Evolutionary conservation across 2,113 vertebrate genomes (phyloP), one percentile per base, ranked within the genome.

Genomic region (Odobenus rosmarus): DNA sequence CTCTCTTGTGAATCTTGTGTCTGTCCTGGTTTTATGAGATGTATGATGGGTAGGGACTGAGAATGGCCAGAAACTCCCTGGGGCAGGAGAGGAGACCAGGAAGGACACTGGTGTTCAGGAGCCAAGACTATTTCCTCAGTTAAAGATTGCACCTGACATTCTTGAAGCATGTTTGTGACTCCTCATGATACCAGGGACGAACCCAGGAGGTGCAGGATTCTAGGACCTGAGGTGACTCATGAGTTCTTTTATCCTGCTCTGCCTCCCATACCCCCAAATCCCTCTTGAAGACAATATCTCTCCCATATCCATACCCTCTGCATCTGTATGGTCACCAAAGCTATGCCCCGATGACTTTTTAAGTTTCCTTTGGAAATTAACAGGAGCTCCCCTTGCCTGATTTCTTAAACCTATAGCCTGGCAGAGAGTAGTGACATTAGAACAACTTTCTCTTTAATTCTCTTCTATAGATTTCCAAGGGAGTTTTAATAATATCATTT

Each of bases 401-500:
- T 95, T 93, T 95, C 76, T 81, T 84, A 94, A 90, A 88, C 36
- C 26, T 59, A 31, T 59, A 24, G 33, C 49, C 94, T 69, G 86
- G 69, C 69, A 92, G 92, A 88, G 14, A 61, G 24, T 18, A 21
- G 69, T 81, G 69, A 93, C 57, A 82, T 97, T 49, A 85, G 79
- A 96, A 93, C 14, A 92, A 90, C 84, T 93, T 96, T 82, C 71
- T 72, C 51, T 97, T 95, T 96, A 96, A 95, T 96, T 97, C 33
- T 3, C 76, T 96, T 84, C 39, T 31, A 88, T 88, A 88, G 81
- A 96, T 97, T 97, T 97, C 88, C 85, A 88, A 82, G 92, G 51
- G 81, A 90, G 36, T 90, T 96, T 96, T 94, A 96, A 86, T 95
- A 93, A 96, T 97, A 96, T 96, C 81, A 95, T 97, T 97, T 96